Percentiles rank a stretch among this genome's conserved stretches.
Evolutionary conservation across 2,113 vertebrate genomes (phyloP).

Genomic region (Thunnus maccoyii): DNA sequence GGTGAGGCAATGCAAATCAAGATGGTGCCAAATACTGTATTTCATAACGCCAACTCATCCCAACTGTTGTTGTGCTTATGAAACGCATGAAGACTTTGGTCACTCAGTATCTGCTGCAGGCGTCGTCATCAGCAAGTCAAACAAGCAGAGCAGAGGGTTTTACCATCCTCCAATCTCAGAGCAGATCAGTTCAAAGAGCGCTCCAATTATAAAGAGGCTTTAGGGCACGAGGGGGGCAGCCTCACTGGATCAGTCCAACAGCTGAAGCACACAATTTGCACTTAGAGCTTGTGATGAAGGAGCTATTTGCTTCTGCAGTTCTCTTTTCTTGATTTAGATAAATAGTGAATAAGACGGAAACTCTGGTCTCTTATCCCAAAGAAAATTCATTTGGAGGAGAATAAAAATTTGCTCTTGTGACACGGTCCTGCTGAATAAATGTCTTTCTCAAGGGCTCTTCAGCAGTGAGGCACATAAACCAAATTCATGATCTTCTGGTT

Average conservation of each 20-base stretch:
- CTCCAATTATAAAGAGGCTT: conserved; percentile 72
- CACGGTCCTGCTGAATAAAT: not conserved
- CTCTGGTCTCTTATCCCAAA: not conserved
- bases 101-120: conserved; percentile 39
- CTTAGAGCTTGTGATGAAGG: conserved; percentile 37
- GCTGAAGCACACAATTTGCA: conserved; percentile 48
- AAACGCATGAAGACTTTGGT: conserved; percentile 17
- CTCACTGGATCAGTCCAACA: conserved; percentile 14
- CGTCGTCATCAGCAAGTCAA: conserved; percentile 49
- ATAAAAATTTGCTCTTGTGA: not conserved
- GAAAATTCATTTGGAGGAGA: not conserved
- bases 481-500: not conserved
- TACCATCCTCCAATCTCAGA: conserved; percentile 55
- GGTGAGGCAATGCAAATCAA: conserved; percentile 29
- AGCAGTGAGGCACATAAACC: not conserved
- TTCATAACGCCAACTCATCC: conserved; percentile 5
- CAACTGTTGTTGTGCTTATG: not conserved
- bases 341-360: not conserved
- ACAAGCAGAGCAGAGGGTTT: conserved; percentile 49
- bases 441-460: not conserved
- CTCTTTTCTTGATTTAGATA: conserved; percentile 24
- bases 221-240: conserved; percentile 32
- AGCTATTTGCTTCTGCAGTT: conserved; percentile 34
- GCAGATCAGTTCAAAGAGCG: conserved; percentile 64
- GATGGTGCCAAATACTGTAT: not conserved